Percentiles rank a stretch among this genome's conserved stretches.
Conservation (phyloP, 2,888 invertebrate genomes). For the Clostera curtula region DNA sequence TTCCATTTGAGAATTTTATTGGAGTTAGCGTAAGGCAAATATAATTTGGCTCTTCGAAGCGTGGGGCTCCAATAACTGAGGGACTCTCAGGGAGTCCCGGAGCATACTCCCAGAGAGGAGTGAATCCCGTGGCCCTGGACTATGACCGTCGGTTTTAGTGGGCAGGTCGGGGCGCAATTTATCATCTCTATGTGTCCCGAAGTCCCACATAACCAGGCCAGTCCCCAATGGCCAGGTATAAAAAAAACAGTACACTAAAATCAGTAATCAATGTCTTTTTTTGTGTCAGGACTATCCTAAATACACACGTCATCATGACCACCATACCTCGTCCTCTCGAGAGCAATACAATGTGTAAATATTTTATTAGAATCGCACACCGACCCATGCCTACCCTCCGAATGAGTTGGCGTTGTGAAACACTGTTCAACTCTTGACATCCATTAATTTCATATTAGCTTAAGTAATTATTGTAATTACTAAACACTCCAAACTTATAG, state of each 20-base stretch:
- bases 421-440: constrained; percentile 3
- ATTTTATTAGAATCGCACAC: constrained; percentile 39
- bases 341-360: constrained; percentile 42
- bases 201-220: too few relatives aligned
- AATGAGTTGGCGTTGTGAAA: constrained; percentile 15
- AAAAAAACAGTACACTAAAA: constrained; percentile 12
- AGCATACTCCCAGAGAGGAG: constrained; percentile 6
- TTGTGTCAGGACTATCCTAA: constrained; percentile 2
- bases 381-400: constrained; percentile 20
- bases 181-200: too few relatives aligned
- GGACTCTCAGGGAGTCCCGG: too few relatives aligned
- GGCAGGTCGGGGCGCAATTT: too few relatives aligned
- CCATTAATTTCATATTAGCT: not conserved
- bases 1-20: too few relatives aligned
- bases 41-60: too few relatives aligned
- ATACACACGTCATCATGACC: constrained; percentile 7
- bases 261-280: constrained; percentile 3
- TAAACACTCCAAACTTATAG: not conserved
- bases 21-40: too few relatives aligned
- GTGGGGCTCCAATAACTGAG: too few relatives aligned
- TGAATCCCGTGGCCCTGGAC: too few relatives aligned
- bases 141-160: too few relatives aligned
- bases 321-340: constrained; percentile 28
- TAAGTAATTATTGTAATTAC: not conserved
- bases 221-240: not conserved